Evolutionary conservation across 2,797 vertebrate genomes (phyloP).

Genomic region (Phalloptychus januarius): DNA sequence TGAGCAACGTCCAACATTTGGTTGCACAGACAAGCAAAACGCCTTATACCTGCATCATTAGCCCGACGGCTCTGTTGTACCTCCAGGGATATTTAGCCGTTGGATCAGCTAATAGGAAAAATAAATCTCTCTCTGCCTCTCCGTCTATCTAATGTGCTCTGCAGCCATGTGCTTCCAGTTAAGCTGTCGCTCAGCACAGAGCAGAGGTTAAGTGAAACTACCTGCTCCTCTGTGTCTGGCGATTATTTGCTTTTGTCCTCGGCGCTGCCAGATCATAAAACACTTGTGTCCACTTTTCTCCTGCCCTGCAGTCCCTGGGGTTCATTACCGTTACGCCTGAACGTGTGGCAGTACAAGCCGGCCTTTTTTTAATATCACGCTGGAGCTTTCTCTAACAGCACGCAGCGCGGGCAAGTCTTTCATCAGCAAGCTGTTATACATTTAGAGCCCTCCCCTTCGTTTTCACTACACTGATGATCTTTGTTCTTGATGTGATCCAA

Average conservation of each 20-base stretch:
- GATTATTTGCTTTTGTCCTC: conserved; percentile 81
- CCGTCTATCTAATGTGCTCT: conserved; percentile 54
- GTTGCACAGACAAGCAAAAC: conserved; percentile 9
- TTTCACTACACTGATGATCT: conserved; percentile 65
- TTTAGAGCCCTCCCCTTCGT: conserved; percentile 45
- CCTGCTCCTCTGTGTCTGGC: conserved; percentile 79
- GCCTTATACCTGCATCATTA: conserved; percentile 48
- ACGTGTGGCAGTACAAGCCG: conserved; percentile 71
- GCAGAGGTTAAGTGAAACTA: conserved; percentile 83
- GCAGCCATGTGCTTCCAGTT: conserved; percentile 80
- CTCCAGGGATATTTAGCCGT: conserved; percentile 56
- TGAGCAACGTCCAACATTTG: conserved; percentile 37
- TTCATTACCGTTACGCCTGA: conserved; percentile 76
- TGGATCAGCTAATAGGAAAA: conserved; percentile 40
- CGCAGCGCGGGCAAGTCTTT: conserved; percentile 40
- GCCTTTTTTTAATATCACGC: conserved; percentile 59
- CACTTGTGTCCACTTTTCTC: conserved; percentile 71
- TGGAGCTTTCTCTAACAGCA: conserved; percentile 54
- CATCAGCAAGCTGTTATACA: conserved; percentile 52
- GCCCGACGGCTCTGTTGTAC: conserved; percentile 34
- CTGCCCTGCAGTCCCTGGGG: conserved; percentile 62
- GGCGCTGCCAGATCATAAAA: conserved; percentile 79
- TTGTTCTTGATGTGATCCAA: conserved; percentile 70
- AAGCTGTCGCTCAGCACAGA: conserved; percentile 64
- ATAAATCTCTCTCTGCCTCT: conserved; percentile 42